Evolutionary conservation across 2,888 invertebrate species (phyloP).

Genomic region (Masnerella sp.): DNA sequence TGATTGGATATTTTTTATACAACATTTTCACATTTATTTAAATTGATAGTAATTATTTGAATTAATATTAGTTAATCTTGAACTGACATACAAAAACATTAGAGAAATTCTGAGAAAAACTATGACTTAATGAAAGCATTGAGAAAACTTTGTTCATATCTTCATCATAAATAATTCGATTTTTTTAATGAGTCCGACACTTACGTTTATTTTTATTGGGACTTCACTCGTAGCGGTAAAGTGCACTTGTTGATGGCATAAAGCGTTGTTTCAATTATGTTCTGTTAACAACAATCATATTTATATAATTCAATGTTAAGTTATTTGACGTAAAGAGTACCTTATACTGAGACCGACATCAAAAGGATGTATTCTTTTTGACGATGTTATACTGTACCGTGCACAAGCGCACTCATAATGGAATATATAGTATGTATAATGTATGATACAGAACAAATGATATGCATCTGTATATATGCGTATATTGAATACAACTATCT

Average conservation of each 20-base stretch:
- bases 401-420: constrained; percentile 48
- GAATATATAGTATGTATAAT: constrained; percentile 54
- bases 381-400: constrained; percentile 67
- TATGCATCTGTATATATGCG: constrained; percentile 59
- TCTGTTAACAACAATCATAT: constrained; percentile 49
- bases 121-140: no score
- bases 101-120: no score
- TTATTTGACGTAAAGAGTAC: constrained; percentile 47
- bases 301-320: constrained; percentile 53
- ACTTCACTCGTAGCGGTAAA: no score
- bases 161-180: no score
- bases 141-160: no score
- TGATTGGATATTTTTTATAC: no score
- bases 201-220: no score
- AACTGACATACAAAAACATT: no score
- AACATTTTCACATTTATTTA: no score
- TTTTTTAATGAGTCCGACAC: neutral
- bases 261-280: constrained; percentile 52
- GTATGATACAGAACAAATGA: constrained; percentile 50
- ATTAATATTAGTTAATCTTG: no score
- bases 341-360: constrained; percentile 53
- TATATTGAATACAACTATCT: constrained; percentile 65
- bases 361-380: constrained; percentile 65
- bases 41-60: no score
- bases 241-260: constrained; percentile 56